Percentiles rank a stretch among this genome's conserved stretches.
Evolutionary conservation across 2,888 invertebrate genomes (phyloP).

Genomic region (Erebia epiphron): DNA sequence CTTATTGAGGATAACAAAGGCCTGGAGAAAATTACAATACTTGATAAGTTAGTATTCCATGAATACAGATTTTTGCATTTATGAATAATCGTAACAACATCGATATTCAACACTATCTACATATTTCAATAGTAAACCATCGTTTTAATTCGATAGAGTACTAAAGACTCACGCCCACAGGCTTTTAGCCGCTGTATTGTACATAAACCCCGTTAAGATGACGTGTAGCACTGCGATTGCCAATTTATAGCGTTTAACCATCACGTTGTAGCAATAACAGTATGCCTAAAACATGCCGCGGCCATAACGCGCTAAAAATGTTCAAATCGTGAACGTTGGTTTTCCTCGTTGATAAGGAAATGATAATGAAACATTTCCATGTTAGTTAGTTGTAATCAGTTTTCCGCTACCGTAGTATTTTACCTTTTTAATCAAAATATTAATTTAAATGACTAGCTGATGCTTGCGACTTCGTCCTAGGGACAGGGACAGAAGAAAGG

Average conservation of each 20-base stretch:
- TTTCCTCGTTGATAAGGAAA: constrained; percentile 13
- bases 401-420: neutral
- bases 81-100: neutral
- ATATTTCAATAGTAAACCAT: neutral
- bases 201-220: constrained; percentile 6
- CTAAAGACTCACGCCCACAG: neutral
- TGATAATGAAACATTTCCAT: neutral
- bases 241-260: constrained; percentile 4
- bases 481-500: too few species aligned
- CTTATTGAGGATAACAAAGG: neutral
- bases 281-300: neutral
- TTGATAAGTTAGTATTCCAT: neutral
- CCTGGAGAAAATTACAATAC: neutral
- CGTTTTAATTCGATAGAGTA: neutral
- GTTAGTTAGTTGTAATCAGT: neutral
- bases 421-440: neutral
- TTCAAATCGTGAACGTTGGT: neutral
- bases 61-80: neutral
- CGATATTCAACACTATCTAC: neutral
- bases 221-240: neutral
- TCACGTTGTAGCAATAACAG: neutral
- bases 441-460: too few species aligned
- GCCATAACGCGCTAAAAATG: neutral
- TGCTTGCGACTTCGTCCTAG: too few species aligned
- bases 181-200: neutral